Percentiles rank a stretch among this genome's conserved stretches.
phyloP scores from a whole-genome alignment of 2,113 vertebrate genomes.

The Daboia siamensis region DNA sequence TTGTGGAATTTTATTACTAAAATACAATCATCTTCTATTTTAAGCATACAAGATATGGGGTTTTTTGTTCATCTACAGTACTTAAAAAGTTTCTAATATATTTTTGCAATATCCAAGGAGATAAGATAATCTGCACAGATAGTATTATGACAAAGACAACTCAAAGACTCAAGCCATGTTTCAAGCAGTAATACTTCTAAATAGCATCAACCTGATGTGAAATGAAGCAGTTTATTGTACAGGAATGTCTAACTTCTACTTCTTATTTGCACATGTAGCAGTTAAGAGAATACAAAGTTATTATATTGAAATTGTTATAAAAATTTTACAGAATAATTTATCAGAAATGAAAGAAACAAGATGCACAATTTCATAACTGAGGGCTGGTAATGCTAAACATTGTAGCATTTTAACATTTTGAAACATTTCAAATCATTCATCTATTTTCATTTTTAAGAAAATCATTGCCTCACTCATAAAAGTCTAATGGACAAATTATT shows the following conservation, averaged over 20 bases:
- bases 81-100: background rate
- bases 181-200: background rate
- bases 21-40: background rate
- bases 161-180: conserved; percentile 44
- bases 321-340: background rate
- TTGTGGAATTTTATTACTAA: background rate
- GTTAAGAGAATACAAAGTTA: background rate
- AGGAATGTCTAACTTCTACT: background rate
- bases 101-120: background rate
- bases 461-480: background rate
- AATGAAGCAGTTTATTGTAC: background rate
- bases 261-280: background rate
- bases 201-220: background rate
- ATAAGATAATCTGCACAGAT: fast-evolving
- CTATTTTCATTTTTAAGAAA: background rate
- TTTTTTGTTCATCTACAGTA: fast-evolving
- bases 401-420: background rate
- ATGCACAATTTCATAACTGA: background rate
- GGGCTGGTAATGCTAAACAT: background rate
- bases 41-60: background rate
- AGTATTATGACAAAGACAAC: conserved; percentile 27
- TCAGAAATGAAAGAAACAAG: background rate
- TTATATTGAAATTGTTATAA: background rate
- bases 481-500: background rate
- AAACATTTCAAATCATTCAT: background rate